Evolutionary conservation across 2,888 invertebrate genomes (phyloP).

Genomic region (Cheilosia vulpina): DNA sequence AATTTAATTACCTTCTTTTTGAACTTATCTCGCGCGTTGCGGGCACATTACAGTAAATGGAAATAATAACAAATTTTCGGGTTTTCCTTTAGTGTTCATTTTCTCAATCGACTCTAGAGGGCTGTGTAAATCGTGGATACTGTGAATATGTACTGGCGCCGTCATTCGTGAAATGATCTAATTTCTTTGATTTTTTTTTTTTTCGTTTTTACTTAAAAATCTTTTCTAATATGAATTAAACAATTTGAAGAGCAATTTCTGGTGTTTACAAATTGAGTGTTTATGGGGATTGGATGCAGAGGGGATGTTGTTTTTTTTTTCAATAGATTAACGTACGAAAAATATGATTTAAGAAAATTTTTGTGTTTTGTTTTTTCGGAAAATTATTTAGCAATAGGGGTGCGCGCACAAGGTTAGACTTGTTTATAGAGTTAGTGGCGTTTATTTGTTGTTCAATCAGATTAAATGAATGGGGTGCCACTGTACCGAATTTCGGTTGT

Average conservation of each 20-base stretch:
- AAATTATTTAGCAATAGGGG: background rate
- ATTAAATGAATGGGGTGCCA: background rate
- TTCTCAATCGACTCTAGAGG: conserved; percentile 13
- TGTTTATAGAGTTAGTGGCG: background rate
- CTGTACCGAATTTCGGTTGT: background rate
- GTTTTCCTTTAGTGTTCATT: background rate
- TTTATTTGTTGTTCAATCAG: background rate
- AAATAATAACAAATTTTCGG: background rate
- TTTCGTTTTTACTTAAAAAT: background rate
- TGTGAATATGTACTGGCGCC: conserved; percentile 4
- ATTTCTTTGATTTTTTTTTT: background rate
- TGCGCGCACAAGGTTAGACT: background rate
- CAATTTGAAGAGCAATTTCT: background rate
- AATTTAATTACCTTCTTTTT: conserved; percentile 53
- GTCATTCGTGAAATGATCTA: background rate
- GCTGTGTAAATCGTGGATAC: background rate
- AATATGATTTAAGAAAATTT: conserved; percentile 10
- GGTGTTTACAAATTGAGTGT: conserved; percentile 10
- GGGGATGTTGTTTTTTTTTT: background rate
- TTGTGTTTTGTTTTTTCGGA: background rate
- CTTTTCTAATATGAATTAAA: conserved; percentile 4
- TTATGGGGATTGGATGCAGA: background rate
- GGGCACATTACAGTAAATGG: conserved; percentile 1
- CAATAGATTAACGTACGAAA: background rate
- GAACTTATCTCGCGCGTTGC: conserved; percentile 22